phyloP scores from a whole-genome alignment of 2,113 vertebrate genomes.

The Callionymus lyra region DNA sequence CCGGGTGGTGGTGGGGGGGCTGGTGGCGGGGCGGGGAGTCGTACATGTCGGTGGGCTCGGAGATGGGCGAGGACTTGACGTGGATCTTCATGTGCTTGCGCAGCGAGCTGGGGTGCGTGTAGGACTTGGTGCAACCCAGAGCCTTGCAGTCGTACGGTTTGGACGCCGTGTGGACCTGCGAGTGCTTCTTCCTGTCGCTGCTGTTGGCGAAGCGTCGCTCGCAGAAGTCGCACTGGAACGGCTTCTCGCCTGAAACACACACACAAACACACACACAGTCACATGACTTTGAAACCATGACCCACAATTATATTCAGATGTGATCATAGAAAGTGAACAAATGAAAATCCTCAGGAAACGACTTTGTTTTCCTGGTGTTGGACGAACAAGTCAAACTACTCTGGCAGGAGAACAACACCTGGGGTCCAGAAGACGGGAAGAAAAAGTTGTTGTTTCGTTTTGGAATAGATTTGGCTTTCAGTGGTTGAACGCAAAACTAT shows the following conservation, averaged over 20 bases:
- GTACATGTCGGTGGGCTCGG: slow-evolving; percentile 61
- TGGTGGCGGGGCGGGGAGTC: slow-evolving; percentile 31
- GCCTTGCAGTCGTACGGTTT: slow-evolving; percentile 97
- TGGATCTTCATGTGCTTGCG: slow-evolving; percentile 96
- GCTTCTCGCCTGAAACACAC: slow-evolving; percentile 85
- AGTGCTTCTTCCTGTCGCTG: slow-evolving; percentile 93
- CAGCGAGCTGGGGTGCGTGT: slow-evolving; percentile 92
- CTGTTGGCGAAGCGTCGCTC: slow-evolving; percentile 95
- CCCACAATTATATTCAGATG: no score
- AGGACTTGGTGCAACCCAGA: slow-evolving; percentile 91
- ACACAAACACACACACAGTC: slow-evolving; percentile 6
- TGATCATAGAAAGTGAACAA: no score
- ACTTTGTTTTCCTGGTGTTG: no score
- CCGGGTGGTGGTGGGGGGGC: slow-evolving; percentile 35
- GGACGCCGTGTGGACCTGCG: slow-evolving; percentile 90
- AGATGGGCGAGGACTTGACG: slow-evolving; percentile 82
- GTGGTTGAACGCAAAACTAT: no score
- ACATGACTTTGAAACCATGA: no score
- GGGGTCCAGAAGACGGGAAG: no score
- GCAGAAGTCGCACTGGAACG: slow-evolving; percentile 95
- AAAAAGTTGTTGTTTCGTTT: no score
- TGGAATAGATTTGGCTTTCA: no score
- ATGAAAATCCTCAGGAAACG: no score
- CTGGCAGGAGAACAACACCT: no score
- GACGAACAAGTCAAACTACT: no score